Percentiles rank a stretch among this genome's conserved stretches.
These are phyloP conservation scores for Rhyacichthys aspro DNA, from an alignment of 2,797 vertebrate genomes.

Conservation along the genomic window DNA sequence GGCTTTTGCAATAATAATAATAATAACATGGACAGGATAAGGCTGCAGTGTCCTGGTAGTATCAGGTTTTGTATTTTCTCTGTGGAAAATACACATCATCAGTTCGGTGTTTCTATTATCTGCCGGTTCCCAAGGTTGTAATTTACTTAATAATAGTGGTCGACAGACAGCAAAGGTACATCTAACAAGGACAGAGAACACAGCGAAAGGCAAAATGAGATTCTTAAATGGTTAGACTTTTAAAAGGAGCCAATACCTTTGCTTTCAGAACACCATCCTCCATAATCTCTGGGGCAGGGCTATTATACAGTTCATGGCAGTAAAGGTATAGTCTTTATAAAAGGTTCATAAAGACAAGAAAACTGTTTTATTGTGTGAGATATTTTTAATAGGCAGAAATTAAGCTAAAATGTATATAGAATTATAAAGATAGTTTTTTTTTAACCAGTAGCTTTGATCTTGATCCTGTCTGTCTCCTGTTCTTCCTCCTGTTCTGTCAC, in stretches of 20 bases:
- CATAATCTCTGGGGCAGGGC: slow-evolving; percentile 3
- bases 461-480: too few relatives aligned
- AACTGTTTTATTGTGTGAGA: too few relatives aligned
- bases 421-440: too few relatives aligned
- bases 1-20: too few relatives aligned
- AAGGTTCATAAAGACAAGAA: too few relatives aligned
- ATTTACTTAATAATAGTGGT: neutral
- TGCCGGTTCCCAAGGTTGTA: slow-evolving; percentile 11
- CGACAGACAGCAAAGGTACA: neutral
- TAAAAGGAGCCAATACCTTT: neutral
- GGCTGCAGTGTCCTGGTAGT: too few relatives aligned
- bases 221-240: neutral
- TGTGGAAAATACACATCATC: neutral
- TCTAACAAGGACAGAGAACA: neutral
- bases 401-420: too few relatives aligned
- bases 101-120: neutral
- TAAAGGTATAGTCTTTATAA: neutral
- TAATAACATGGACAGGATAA: too few relatives aligned
- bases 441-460: too few relatives aligned
- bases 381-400: too few relatives aligned
- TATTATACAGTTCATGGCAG: neutral
- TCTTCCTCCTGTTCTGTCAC: too few relatives aligned
- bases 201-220: neutral
- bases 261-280: neutral
- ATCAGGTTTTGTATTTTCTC: too few relatives aligned